A percentile compares a stretch with the other conserved stretches of the same genome.
phyloP scores from a whole-genome alignment of 2,797 vertebrate species.

The Tenualosa ilisha region DNA sequence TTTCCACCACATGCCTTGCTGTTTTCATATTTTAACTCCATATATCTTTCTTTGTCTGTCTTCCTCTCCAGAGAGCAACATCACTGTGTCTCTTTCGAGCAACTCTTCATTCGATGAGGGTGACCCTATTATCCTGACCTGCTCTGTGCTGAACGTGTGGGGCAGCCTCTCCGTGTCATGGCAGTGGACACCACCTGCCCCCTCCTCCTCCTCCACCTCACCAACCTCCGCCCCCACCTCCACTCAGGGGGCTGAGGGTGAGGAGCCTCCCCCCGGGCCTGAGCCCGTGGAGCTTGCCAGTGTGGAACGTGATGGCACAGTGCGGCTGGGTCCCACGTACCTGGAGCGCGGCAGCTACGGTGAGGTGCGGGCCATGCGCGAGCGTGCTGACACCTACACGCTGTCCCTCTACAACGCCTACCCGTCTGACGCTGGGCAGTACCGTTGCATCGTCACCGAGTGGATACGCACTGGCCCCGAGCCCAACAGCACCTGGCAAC shows the following conservation, averaged over 20 bases:
- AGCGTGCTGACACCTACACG: constrained; percentile 65
- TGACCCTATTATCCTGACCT: constrained; percentile 83
- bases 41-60: not conserved
- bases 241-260: not conserved
- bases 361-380: constrained; percentile 71
- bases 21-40: no score
- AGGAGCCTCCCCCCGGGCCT: not conserved
- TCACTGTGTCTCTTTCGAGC: constrained; percentile 85
- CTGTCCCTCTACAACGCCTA: constrained; percentile 75
- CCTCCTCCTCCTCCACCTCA: not conserved
- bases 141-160: constrained; percentile 75
- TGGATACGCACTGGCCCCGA: constrained; percentile 69
- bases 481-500: constrained; percentile 85
- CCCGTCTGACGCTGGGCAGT: constrained; percentile 73
- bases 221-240: not conserved
- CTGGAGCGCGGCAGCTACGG: constrained; percentile 59
- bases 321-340: constrained; percentile 69
- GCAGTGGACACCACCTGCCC: constrained; percentile 71
- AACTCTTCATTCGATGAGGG: constrained; percentile 89
- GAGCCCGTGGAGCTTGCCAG: constrained; percentile 76
- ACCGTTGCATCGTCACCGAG: constrained; percentile 76
- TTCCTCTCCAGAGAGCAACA: constrained; percentile 85
- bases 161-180: constrained; percentile 84
- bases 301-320: constrained; percentile 79
- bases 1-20: not conserved